These are phyloP conservation scores for Kryptopterus vitreolus DNA, from an alignment of 2,797 vertebrate species.

Conservation along the genomic window DNA sequence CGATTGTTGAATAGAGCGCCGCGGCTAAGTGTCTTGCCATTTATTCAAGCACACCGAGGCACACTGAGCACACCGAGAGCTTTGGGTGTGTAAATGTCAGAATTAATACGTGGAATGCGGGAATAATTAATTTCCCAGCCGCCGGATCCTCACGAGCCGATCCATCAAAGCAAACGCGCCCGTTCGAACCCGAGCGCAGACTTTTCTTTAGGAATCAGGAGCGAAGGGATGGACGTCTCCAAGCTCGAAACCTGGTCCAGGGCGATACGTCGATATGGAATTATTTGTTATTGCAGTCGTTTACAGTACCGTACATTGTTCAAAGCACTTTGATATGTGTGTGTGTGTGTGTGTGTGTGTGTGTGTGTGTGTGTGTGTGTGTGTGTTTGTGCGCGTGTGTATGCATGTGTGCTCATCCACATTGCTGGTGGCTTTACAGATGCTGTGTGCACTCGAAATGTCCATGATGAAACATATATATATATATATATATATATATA, in stretches of 20 bases:
- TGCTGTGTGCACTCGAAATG: too few species aligned
- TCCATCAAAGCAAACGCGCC: constrained; percentile 53
- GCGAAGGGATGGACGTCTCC: not conserved
- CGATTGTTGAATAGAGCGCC: constrained; percentile 54
- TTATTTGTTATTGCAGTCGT: too few species aligned
- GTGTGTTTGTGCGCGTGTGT: too few species aligned
- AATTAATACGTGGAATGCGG: constrained; percentile 57
- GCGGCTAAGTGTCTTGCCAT: constrained; percentile 53
- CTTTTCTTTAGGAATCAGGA: not conserved
- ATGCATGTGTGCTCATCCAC: too few species aligned
- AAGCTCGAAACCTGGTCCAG: not conserved
- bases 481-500: too few species aligned
- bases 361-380: too few species aligned
- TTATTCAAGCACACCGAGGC: constrained; percentile 52
- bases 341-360: too few species aligned
- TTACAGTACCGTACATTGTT: not conserved
- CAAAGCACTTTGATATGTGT: too few species aligned
- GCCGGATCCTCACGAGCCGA: constrained; percentile 49
- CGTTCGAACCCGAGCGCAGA: constrained; percentile 3
- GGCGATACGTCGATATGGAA: too few species aligned
- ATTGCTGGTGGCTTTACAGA: too few species aligned
- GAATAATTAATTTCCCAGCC: constrained; percentile 58
- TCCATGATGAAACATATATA: too few species aligned
- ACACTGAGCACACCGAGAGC: constrained; percentile 60
- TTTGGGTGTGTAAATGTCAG: constrained; percentile 64